Evolutionary conservation across 1,140 invertebrate genomes (phyloP), one percentile per base, ranked within the genome.

Genomic region (Ylistrum balloti): DNA sequence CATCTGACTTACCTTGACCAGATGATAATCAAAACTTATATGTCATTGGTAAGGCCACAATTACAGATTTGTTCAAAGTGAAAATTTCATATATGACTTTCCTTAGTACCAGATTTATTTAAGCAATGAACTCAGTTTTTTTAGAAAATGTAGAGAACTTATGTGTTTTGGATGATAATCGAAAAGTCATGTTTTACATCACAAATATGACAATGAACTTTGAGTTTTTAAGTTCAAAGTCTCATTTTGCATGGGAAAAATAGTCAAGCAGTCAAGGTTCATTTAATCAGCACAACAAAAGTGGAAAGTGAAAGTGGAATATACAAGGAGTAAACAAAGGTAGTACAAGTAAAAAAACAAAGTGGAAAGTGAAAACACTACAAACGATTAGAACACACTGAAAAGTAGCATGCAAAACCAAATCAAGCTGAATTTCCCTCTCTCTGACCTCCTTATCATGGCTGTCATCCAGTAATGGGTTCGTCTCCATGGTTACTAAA

Each of bases 401-500:
- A 74, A 74, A 74, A n/a, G 56, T n/a, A 74, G 56, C 56, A 74
- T 74, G 56, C 56, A 74, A 74, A n/a, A 74, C 56, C 56, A 74
- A 74, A 74, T 74, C 56, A 74, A 74, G 56, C 56, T 74, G 2
- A 74, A 5, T 74, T 48, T 48, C 45, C 45, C 56, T 5, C 56
- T 74, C 20, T 74, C 56, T 74, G 56, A 74, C 56, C 56, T 74
- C 56, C 56, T n/a, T 74, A n/a, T 74, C 56, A 74, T 74, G 56
- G 56, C 56, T 74, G 56, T n/a, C 56, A 5, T 74, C 56, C 56
- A 74, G 56, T 74, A 74, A 74, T 74, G 56, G 56, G 56, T 74
- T 74, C 56, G 56, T 74, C 56, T 74, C 56, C 56, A 74, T 74
- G 56, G 56, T 74, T 74, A 74, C 56, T 74, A 74, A 74, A 74